Conservation (phyloP, 2,888 invertebrate genomes). For the Arge pagana region DNA sequence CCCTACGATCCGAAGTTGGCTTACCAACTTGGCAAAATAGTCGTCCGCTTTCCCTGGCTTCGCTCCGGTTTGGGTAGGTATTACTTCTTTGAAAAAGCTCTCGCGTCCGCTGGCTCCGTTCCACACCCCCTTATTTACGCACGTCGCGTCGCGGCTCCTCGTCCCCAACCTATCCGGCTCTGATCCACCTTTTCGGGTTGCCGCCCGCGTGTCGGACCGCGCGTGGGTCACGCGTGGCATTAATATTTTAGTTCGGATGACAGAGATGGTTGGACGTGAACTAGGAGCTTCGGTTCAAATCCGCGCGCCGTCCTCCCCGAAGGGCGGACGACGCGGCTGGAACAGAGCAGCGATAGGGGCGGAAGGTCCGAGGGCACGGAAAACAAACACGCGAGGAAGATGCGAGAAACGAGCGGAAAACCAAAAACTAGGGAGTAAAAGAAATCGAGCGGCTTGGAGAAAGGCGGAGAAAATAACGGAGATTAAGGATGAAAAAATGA, state of each 20-base stretch:
- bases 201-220: not conserved
- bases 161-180: too few species aligned
- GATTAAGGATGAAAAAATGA: conserved; percentile 1
- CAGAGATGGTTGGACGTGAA: too few species aligned
- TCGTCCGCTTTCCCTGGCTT: conserved; percentile 27
- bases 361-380: too few species aligned
- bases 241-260: conserved; percentile 25
- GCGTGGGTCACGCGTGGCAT: conserved; percentile 23
- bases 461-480: not conserved
- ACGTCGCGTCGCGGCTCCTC: conserved; percentile 2
- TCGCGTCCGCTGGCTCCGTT: conserved; percentile 19
- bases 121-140: conserved; percentile 11
- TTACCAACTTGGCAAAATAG: conserved; percentile 54
- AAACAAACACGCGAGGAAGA: not conserved
- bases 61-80: not conserved
- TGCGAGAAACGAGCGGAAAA: not conserved
- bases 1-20: conserved; percentile 48
- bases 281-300: too few species aligned
- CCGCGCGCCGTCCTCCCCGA: too few species aligned
- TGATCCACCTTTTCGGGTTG: too few species aligned
- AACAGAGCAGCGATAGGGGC: too few species aligned
- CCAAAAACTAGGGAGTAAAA: too few species aligned
- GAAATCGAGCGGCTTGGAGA: too few species aligned
- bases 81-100: not conserved
- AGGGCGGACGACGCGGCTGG: too few species aligned